phyloP scores from a whole-genome alignment of 2,888 invertebrate genomes.

The Arenicola marina region DNA sequence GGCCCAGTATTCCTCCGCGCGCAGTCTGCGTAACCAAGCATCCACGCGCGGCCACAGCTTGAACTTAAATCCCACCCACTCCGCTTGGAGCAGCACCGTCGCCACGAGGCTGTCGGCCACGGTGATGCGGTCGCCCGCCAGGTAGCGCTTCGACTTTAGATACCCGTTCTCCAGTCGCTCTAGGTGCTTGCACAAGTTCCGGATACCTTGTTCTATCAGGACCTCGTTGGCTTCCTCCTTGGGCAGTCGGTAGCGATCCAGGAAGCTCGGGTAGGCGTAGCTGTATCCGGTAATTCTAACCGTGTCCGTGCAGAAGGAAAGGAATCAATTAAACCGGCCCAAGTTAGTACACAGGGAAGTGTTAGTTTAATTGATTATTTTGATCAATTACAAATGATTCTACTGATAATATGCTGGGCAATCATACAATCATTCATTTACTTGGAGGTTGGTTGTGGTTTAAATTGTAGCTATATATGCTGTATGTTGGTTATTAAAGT shows the following conservation, averaged over 20 bases:
- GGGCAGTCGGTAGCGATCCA: conserved; percentile 44
- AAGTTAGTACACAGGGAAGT: too few relatives aligned
- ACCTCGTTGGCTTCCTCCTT: conserved; percentile 43
- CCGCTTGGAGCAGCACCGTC: conserved; percentile 42
- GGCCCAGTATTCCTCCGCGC: conserved; percentile 46
- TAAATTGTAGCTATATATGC: too few relatives aligned
- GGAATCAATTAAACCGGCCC: too few relatives aligned
- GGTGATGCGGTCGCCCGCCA: conserved; percentile 42
- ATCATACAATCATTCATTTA: too few relatives aligned
- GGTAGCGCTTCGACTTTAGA: conserved; percentile 38
- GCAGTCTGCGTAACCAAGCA: conserved; percentile 42
- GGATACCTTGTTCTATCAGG: conserved; percentile 44
- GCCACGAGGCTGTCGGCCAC: conserved; percentile 47
- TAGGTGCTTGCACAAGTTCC: conserved; percentile 39
- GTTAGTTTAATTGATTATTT: too few relatives aligned
- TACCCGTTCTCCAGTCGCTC: conserved; percentile 47
- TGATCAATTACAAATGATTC: too few relatives aligned
- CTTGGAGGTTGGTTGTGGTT: too few relatives aligned
- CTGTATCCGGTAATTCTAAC: conserved; percentile 43
- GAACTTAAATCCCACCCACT: conserved; percentile 48
- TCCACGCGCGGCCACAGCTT: conserved; percentile 49
- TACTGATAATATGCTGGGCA: too few relatives aligned
- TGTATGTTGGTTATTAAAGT: too few relatives aligned
- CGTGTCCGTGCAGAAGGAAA: too few relatives aligned
- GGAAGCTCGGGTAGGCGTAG: conserved; percentile 49